Evolutionary conservation across 2,113 vertebrate genomes (phyloP).

Genomic region (Lota lota): DNA sequence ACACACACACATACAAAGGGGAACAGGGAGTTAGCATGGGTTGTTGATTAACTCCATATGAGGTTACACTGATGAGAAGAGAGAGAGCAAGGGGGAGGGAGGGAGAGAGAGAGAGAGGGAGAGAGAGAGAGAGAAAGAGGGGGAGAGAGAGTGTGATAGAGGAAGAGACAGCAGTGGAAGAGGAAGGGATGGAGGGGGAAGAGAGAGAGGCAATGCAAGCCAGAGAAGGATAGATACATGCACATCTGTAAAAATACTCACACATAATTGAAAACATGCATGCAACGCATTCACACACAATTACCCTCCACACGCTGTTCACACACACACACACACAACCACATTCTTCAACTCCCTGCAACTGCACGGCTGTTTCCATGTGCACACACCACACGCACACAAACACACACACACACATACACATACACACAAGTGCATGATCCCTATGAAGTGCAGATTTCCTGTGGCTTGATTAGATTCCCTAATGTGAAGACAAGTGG

Average conservation of each 20-base stretch:
- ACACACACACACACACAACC: slow-evolving; percentile 36
- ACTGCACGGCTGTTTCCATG: slow-evolving; percentile 2
- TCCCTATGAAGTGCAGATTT: slow-evolving; percentile 67
- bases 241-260: slow-evolving; percentile 57
- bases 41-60: slow-evolving; percentile 90
- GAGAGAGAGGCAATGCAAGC: neutral
- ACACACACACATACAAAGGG: slow-evolving; percentile 73
- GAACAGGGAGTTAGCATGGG: slow-evolving; percentile 71
- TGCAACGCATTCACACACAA: slow-evolving; percentile 41
- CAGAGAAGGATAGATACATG: slow-evolving; percentile 18
- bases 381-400: slow-evolving; percentile 53
- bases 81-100: slow-evolving; percentile 14
- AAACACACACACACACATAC: slow-evolving; percentile 38
- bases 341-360: slow-evolving; percentile 51
- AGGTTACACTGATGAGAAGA: slow-evolving; percentile 53
- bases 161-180: neutral
- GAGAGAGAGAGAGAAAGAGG: neutral
- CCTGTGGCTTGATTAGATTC: slow-evolving; percentile 84
- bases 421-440: slow-evolving; percentile 32
- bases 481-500: slow-evolving; percentile 88
- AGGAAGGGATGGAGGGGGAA: too few relatives aligned
- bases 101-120: slow-evolving; percentile 11
- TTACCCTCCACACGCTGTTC: slow-evolving; percentile 24
- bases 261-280: slow-evolving; percentile 62
- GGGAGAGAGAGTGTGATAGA: neutral